Percentiles rank a stretch among this genome's conserved stretches.
Conservation (phyloP, 2,888 invertebrate genomes). For the Luperina nickerlii region DNA sequence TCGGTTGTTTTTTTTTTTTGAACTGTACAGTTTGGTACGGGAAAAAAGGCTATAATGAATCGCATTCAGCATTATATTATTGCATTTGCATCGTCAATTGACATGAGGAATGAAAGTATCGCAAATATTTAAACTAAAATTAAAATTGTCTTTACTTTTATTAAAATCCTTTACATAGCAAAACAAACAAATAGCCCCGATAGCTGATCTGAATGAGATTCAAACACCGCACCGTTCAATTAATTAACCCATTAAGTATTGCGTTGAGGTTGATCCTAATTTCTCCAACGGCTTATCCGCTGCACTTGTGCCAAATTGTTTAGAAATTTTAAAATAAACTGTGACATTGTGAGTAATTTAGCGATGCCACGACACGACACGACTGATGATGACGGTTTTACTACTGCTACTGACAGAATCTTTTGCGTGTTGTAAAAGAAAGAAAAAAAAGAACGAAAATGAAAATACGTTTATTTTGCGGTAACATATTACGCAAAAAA, state of each 20-base stretch:
- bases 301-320: constrained; percentile 69
- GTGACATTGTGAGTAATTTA: constrained; percentile 70
- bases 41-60: too few species aligned
- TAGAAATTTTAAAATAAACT: constrained; percentile 69
- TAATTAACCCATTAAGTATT: constrained; percentile 51
- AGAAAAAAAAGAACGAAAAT: background rate
- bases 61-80: too few species aligned
- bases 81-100: too few species aligned
- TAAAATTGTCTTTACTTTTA: background rate
- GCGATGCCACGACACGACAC: constrained; percentile 44
- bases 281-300: constrained; percentile 50
- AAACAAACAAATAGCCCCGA: constrained; percentile 13
- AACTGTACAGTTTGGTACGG: too few species aligned
- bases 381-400: constrained; percentile 39
- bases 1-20: too few species aligned
- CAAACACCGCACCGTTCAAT: constrained; percentile 22
- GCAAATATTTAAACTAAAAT: background rate
- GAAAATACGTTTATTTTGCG: background rate
- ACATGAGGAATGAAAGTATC: too few species aligned
- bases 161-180: constrained; percentile 17
- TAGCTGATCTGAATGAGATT: constrained; percentile 22
- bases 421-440: constrained; percentile 9
- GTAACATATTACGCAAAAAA: background rate
- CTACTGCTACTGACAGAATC: constrained; percentile 35
- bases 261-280: constrained; percentile 53